phyloP scores from a whole-genome alignment of 2,113 vertebrate species.

The Tetrao urogallus region DNA sequence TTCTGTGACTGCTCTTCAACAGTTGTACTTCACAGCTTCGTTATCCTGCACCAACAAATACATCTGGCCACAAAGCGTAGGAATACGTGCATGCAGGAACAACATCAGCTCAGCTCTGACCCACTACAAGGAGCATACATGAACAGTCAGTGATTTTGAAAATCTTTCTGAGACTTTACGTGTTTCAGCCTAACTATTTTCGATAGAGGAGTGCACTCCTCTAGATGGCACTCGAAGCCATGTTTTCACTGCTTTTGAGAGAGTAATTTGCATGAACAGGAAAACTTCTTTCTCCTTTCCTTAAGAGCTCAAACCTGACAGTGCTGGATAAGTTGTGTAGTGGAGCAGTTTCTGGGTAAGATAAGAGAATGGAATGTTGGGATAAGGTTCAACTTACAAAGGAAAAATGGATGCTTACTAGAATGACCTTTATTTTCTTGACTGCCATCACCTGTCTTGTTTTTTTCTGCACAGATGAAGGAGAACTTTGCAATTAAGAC shows the following conservation, averaged over 20 bases:
- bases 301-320: neutral
- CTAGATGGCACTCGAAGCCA: conserved; percentile 63
- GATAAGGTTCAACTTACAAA: neutral
- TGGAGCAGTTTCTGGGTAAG: neutral
- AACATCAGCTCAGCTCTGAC: neutral
- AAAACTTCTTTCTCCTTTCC: neutral
- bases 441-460: neutral
- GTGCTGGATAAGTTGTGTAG: neutral
- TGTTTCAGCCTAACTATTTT: neutral
- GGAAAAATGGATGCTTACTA: neutral
- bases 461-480: neutral
- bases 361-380: neutral
- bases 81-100: neutral
- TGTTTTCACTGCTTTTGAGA: neutral
- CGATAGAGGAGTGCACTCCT: neutral
- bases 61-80: neutral
- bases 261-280: rapidly evolving
- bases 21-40: neutral
- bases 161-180: neutral
- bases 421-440: neutral
- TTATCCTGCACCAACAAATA: neutral
- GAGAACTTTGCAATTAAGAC: neutral
- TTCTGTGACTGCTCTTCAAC: neutral
- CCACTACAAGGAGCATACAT: neutral
- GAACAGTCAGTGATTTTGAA: neutral